Evolutionary conservation across 2,797 vertebrate genomes (phyloP).

Genomic region (Lagorchestes hirsutus): DNA sequence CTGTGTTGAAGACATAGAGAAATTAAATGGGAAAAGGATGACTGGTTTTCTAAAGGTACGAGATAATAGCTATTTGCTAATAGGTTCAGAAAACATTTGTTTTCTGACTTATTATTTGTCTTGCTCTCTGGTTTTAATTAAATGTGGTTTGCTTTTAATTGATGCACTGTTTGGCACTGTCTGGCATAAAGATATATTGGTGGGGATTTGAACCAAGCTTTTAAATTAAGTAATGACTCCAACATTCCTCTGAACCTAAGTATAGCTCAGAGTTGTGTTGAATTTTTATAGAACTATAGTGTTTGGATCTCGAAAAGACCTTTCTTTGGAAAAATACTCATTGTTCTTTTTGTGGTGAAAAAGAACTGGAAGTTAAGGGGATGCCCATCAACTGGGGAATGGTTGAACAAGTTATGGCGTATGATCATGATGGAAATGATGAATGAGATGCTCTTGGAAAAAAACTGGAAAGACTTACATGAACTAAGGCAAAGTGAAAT

Average conservation of each 20-base stretch:
- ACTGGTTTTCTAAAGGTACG: neutral
- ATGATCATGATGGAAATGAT: neutral
- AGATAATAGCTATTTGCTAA: neutral
- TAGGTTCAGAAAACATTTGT: neutral
- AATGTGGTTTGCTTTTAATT: neutral
- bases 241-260: neutral
- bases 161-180: neutral
- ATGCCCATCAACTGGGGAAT: neutral
- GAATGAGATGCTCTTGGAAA: neutral
- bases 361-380: neutral
- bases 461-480: neutral
- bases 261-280: neutral
- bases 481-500: neutral
- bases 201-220: neutral
- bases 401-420: neutral
- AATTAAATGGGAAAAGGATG: neutral
- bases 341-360: neutral
- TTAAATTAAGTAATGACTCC: neutral
- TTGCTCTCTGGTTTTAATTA: neutral
- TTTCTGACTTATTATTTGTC: neutral
- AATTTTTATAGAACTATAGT: neutral
- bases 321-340: neutral
- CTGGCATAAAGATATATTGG: neutral
- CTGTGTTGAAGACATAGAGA: neutral
- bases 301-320: neutral